Base-by-base conservation (phyloP, 2,113 vertebrate species). In the Phaetusa simplex region DNA sequence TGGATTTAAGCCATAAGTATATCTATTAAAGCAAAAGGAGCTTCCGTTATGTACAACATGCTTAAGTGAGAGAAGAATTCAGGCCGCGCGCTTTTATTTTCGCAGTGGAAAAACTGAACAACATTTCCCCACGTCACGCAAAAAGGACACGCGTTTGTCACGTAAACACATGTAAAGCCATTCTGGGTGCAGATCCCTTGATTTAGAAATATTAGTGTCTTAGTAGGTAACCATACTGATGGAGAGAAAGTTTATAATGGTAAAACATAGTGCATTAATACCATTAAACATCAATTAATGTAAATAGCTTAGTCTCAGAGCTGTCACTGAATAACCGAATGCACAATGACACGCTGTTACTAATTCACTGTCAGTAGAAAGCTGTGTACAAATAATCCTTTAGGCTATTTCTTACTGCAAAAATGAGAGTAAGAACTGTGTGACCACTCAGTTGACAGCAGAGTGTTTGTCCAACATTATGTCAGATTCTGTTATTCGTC, bases 381-480 rank as follows among this genome's bases (percentile, higher is more conserved):
- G 89, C 88, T 95, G 74, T 90, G 95, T 95, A 97, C 90, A 91
- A 95, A 93, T 93, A 97, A 97, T 91, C 83, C 93, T 95, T 71
- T 49, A 78, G 95, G 88, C 86, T 92, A 74, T 85, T 97, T 96
- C 93, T 94, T 88, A 88, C 73, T 73, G 92, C 93, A 97, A 94
- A 97, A 97, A 86, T 61, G 30, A 62, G 83, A 95, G 80, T 58
- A 92, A 97, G 96, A 95, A 97, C 94, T 97, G 94, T 98, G 98
- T 98, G 98, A 98, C 94, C 94, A 93, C 91, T 98, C 97, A 97
- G 96, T 14, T 73, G 97, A 97, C 88, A 97, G 96, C 86, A 91
- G 56, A 78, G 70, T 56, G 45, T 95, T 97, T 98, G 95, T 93
- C 94, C 87, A 94, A 95, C 59, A 82, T 77, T 55, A 78, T 83